Conservation (phyloP, 2,888 invertebrate genomes). For the Zaprionus bogoriensis region DNA sequence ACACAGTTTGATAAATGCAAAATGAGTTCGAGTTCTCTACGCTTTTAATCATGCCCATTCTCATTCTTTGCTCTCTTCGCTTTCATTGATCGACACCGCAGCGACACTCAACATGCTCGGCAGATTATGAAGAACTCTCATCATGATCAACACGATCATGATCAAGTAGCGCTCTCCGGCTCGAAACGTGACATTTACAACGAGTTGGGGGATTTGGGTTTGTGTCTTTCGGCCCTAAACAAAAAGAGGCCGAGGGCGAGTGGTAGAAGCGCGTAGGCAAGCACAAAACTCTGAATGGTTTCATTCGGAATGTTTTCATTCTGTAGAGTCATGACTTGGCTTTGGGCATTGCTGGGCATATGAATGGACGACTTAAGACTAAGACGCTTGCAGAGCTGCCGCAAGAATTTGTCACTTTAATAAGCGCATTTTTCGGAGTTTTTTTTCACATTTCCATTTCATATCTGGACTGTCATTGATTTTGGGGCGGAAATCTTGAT, state of each 20-base stretch:
- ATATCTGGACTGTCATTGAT: no score
- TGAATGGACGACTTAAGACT: conserved; percentile 6
- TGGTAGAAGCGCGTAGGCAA: conserved; percentile 48
- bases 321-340: conserved; percentile 55
- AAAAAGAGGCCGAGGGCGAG: conserved; percentile 58
- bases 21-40: no score
- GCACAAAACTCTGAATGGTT: conserved; percentile 39
- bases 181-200: conserved; percentile 52
- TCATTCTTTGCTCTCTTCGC: not conserved
- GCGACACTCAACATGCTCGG: conserved; percentile 30
- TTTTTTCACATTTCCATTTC: no score
- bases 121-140: conserved; percentile 25
- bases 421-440: conserved; percentile 57
- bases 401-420: conserved; percentile 72
- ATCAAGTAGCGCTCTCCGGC: conserved; percentile 44
- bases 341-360: conserved; percentile 1
- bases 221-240: conserved; percentile 25
- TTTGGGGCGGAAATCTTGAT: no score
- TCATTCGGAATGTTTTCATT: conserved; percentile 47
- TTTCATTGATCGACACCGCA: conserved; percentile 29
- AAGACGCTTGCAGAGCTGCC: conserved; percentile 34
- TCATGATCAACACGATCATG: conserved; percentile 42
- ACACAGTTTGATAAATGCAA: no score
- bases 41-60: not conserved
- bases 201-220: conserved; percentile 47